phyloP scores from a whole-genome alignment of 1,140 invertebrate species.

The Pogonomyrmex barbatus region DNA sequence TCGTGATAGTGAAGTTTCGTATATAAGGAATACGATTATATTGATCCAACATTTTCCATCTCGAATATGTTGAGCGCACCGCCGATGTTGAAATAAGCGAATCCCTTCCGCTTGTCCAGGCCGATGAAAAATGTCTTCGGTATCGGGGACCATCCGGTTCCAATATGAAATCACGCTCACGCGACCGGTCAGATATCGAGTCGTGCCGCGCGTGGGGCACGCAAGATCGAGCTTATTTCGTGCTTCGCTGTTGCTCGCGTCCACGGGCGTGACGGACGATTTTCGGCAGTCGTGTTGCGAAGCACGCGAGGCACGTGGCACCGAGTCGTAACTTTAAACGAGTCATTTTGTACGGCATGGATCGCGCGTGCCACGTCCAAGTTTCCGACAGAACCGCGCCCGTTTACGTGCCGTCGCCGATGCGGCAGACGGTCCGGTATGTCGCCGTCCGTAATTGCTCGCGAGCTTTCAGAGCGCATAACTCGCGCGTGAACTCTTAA shows the following conservation, averaged over 20 bases:
- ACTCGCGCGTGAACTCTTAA: constrained; percentile 50
- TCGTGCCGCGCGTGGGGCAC: background rate
- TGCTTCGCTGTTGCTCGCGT: constrained; percentile 13
- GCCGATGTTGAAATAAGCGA: background rate
- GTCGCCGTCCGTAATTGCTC: constrained; percentile 61
- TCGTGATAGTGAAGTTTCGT: background rate
- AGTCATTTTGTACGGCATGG: constrained; percentile 55
- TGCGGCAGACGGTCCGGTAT: constrained; percentile 60
- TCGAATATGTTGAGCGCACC: too few relatives aligned
- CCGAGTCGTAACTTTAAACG: constrained; percentile 65
- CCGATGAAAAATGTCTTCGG: constrained; percentile 35
- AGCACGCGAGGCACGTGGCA: constrained; percentile 64
- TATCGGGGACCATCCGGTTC: constrained; percentile 23
- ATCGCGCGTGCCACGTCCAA: constrained; percentile 36
- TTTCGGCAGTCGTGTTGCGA: constrained; percentile 39
- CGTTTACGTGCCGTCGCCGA: constrained; percentile 57
- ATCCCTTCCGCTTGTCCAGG: background rate
- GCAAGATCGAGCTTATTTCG: constrained; percentile 42
- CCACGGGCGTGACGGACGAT: constrained; percentile 37
- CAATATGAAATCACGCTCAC: constrained; percentile 31
- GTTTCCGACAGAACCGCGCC: constrained; percentile 24
- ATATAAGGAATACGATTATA: background rate
- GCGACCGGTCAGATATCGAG: constrained; percentile 37
- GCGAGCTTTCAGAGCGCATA: constrained; percentile 46
- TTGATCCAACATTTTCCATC: background rate